Evolutionary conservation across 2,113 vertebrate species (phyloP).

Genomic region (Cephalopholis sonnerati): DNA sequence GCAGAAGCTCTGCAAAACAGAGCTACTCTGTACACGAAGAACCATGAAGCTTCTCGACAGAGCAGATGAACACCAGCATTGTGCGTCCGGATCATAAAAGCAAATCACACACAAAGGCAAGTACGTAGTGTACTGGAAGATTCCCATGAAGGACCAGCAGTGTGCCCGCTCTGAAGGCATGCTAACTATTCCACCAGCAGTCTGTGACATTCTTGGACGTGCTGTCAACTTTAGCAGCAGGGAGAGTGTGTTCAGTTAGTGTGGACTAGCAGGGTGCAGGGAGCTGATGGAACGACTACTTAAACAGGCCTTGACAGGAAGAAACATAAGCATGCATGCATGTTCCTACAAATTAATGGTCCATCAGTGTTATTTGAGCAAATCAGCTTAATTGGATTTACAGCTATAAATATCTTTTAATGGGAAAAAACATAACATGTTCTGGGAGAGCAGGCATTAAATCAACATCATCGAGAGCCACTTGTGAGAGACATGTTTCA

Average conservation of each 20-base stretch:
- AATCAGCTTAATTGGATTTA: background rate
- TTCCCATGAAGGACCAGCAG: conserved; percentile 50
- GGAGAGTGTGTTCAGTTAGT: conserved; percentile 34
- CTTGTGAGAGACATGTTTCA: conserved; percentile 30
- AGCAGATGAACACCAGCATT: conserved; percentile 62
- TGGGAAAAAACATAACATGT: conserved; percentile 13
- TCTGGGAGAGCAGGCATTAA: conserved; percentile 1
- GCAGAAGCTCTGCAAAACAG: conserved; percentile 54
- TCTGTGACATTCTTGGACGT: conserved; percentile 78
- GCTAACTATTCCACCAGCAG: conserved; percentile 75
- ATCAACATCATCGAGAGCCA: conserved; percentile 8
- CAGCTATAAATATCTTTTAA: background rate
- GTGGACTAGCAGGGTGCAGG: conserved; percentile 56
- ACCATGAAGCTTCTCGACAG: conserved; percentile 24
- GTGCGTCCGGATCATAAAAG: conserved; percentile 51
- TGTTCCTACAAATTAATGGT: background rate
- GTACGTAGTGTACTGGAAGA: conserved; percentile 18
- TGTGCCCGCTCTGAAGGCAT: conserved; percentile 61
- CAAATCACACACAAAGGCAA: conserved; percentile 53
- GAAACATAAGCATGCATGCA: conserved; percentile 7
- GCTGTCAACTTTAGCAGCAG: conserved; percentile 43
- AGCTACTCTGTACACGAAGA: conserved; percentile 37
- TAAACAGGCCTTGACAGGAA: conserved; percentile 28
- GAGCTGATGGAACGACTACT: conserved; percentile 54
- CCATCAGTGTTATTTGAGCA: background rate